These are phyloP conservation scores for Melinaea marsaeus DNA, from an alignment of 2,888 invertebrate species.

Conservation along the genomic window DNA sequence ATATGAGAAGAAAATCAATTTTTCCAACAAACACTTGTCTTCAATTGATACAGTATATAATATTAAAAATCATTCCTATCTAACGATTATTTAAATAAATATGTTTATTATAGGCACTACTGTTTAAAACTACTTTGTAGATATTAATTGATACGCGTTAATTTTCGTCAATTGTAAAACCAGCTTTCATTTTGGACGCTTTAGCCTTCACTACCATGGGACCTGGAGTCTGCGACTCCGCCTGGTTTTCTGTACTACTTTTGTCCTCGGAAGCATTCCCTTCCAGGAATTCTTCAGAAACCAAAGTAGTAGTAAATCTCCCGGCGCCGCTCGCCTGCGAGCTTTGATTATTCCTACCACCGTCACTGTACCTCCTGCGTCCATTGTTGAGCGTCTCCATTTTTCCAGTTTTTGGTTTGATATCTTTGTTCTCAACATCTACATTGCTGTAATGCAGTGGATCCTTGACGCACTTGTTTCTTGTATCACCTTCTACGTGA, in stretches of 20 bases:
- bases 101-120: not conserved
- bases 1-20: not conserved
- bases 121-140: not conserved
- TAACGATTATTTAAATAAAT: constrained; percentile 7
- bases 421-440: constrained; percentile 50
- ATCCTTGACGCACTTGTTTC: constrained; percentile 53
- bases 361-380: constrained; percentile 63
- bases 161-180: constrained; percentile 57
- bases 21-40: constrained; percentile 7
- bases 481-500: constrained; percentile 53
- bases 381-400: constrained; percentile 61
- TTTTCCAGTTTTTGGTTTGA: constrained; percentile 41
- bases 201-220: constrained; percentile 64
- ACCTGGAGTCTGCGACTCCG: constrained; percentile 23
- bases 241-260: constrained; percentile 38
- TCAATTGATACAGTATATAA: constrained; percentile 9
- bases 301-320: constrained; percentile 67
- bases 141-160: constrained; percentile 21
- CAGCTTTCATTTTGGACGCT: constrained; percentile 53
- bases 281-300: constrained; percentile 53
- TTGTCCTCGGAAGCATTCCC: constrained; percentile 50
- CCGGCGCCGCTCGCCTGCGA: constrained; percentile 48
- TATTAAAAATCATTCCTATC: constrained; percentile 3
- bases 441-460: constrained; percentile 47
- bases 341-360: constrained; percentile 52